Evolutionary conservation across 1,140 invertebrate species (phyloP), one percentile per base, ranked within the genome.

Genomic region (Prorops nasuta): DNA sequence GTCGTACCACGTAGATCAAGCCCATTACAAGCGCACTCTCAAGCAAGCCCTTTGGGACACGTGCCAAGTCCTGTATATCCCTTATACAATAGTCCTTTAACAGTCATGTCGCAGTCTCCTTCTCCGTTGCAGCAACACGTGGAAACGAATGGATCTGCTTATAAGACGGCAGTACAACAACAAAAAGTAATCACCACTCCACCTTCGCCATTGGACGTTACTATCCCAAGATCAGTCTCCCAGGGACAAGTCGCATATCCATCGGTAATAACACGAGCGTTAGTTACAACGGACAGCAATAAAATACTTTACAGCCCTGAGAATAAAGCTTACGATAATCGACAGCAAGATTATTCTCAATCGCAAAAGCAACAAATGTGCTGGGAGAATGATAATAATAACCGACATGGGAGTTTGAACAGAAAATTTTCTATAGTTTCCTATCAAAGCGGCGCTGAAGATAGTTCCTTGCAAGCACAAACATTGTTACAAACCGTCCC

Each of bases 31-130:
- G 78, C 81, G 1, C 82, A 84, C 55, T 84, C 84, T 1, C 84
- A 86, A 60, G 81, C 82, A 16, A 84, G 83, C 49, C 81, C 80
- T 0, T 59, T 86, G 16, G 83, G 84, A 32, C 86, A 87, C 67
- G 85, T 86, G 2, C 85, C 84, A 47, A 87, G 85, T 76, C 86
- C 87, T 16, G 86, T 84, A 15, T 89, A 89, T 77, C 86, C 87
- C 8, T 81, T 87, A 81, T 89, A 89, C 67, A 86, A 88, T 67
- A 88, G 85, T 74, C 86, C 87, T 7, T 85, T 89, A 83, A 84
- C 86, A 54, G 84, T 84, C 2, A 81, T 84, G 62, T 86, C 86
- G 36, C n/a, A n/a, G n/a, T 87, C 86, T 12, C 86, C 86, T 9
- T 79, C 78, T 3, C 76, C 77, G 2, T 55, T 78, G 4, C 86